Conservation (phyloP, 2,797 vertebrate genomes). For the Helarctos malayanus region DNA sequence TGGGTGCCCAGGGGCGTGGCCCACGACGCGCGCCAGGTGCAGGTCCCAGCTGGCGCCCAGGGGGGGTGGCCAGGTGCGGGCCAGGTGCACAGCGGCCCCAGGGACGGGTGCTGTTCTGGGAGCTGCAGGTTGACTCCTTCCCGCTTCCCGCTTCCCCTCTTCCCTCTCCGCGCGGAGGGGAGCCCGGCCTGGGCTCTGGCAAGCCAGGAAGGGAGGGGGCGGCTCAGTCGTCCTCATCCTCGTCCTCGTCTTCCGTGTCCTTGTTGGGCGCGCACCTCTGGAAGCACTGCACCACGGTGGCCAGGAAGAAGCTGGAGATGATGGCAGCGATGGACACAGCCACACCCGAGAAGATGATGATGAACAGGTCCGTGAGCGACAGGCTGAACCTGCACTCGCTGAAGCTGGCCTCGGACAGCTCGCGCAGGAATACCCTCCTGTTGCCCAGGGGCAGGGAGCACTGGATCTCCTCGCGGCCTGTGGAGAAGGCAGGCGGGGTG, state of each 20-base stretch:
- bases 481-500: conserved; percentile 32
- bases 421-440: conserved; percentile 93
- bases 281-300: conserved; percentile 98
- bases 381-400: conserved; percentile 97
- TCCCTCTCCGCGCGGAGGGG: conserved; percentile 21
- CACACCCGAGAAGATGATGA: conserved; percentile 99
- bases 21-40: too few species aligned
- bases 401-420: conserved; percentile 98
- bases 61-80: neutral
- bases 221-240: conserved; percentile 94
- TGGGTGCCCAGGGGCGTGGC: accelerated
- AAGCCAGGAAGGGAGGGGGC: neutral
- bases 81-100: neutral
- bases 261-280: conserved; percentile 96
- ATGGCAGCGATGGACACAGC: conserved; percentile 98
- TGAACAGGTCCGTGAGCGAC: conserved; percentile 97
- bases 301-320: conserved; percentile 98
- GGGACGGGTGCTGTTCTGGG: neutral
- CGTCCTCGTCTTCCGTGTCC: conserved; percentile 96
- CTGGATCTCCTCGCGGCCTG: conserved; percentile 96
- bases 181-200: neutral
- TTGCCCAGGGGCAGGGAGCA: conserved; percentile 96
- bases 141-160: neutral
- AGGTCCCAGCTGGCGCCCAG: neutral
- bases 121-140: accelerated